A percentile compares a stretch with the other conserved stretches of the same genome.
Conservation (phyloP, 2,113 vertebrate species). For the Hippocampus barbouri region DNA sequence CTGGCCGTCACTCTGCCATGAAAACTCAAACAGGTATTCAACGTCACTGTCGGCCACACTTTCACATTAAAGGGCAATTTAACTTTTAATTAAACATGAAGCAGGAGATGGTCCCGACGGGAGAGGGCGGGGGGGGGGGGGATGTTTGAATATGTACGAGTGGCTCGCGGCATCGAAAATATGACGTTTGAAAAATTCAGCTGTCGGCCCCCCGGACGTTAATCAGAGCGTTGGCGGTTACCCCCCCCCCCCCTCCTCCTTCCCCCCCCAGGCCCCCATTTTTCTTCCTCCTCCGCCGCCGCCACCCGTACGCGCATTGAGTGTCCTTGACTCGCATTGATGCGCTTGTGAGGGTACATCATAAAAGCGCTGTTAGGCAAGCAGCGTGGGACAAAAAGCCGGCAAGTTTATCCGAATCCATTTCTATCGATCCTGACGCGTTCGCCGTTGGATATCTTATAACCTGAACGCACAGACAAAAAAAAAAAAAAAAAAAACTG, state of each 20-base stretch:
- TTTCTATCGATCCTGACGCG: background rate
- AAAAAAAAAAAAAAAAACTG: background rate
- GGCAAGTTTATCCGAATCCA: background rate
- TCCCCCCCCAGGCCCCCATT: background rate
- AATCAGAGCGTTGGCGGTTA: background rate
- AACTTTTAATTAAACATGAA: background rate
- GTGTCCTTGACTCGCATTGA: conserved; percentile 9
- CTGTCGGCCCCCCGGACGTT: background rate
- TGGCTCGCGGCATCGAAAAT: background rate
- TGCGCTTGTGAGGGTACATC: background rate
- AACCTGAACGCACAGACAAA: background rate
- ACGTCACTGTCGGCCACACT: background rate
- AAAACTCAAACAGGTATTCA: background rate
- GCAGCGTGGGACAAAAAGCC: background rate
- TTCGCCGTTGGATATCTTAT: background rate
- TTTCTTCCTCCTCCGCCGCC: background rate
- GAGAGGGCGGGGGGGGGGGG: background rate
- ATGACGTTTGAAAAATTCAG: conserved; percentile 10
- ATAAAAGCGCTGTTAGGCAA: background rate
- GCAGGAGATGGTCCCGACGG: background rate
- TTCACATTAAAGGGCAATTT: conserved; percentile 1
- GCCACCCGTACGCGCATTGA: background rate
- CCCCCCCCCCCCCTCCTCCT: too few relatives aligned
- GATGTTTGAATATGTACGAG: background rate
- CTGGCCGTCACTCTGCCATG: too few relatives aligned